phyloP scores from a whole-genome alignment of 2,797 vertebrate genomes.

The Argya squamiceps region DNA sequence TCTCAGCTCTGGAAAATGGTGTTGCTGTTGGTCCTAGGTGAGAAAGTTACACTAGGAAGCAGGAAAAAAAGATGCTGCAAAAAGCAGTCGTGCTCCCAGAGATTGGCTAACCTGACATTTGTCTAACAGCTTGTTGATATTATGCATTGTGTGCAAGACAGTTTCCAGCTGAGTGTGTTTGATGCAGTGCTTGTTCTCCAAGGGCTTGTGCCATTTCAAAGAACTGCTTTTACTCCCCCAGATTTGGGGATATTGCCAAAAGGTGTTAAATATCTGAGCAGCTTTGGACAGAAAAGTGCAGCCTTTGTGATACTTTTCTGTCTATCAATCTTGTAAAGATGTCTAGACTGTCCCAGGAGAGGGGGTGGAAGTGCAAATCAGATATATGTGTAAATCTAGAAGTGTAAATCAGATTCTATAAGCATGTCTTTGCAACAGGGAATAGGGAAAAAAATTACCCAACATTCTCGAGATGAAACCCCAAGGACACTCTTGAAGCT shows the following conservation, averaged over 20 bases:
- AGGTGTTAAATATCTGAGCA: not conserved
- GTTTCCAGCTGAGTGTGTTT: not conserved
- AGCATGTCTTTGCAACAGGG: not conserved
- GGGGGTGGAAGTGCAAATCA: conserved; percentile 38
- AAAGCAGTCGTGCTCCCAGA: not conserved
- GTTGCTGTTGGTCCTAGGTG: rapidly evolving
- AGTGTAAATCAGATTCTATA: conserved; percentile 32
- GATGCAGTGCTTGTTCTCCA: not conserved
- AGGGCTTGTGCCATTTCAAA: not conserved
- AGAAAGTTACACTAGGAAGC: not conserved
- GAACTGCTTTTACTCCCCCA: not conserved
- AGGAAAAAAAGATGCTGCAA: not conserved
- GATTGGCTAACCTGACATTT: not conserved
- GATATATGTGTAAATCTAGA: conserved; percentile 5
- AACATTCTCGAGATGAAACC: not conserved
- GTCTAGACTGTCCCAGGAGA: conserved; percentile 36
- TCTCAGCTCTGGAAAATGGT: not conserved
- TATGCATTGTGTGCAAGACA: not conserved
- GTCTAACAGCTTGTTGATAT: not conserved
- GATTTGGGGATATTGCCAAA: not conserved
- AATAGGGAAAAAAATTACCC: not conserved
- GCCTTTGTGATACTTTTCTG: not conserved
- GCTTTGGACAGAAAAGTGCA: conserved; percentile 1
- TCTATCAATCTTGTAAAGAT: conserved; percentile 14
- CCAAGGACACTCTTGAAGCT: not conserved